Conservation (phyloP, 2,888 invertebrate genomes). For the Trichogramma evanescens region DNA sequence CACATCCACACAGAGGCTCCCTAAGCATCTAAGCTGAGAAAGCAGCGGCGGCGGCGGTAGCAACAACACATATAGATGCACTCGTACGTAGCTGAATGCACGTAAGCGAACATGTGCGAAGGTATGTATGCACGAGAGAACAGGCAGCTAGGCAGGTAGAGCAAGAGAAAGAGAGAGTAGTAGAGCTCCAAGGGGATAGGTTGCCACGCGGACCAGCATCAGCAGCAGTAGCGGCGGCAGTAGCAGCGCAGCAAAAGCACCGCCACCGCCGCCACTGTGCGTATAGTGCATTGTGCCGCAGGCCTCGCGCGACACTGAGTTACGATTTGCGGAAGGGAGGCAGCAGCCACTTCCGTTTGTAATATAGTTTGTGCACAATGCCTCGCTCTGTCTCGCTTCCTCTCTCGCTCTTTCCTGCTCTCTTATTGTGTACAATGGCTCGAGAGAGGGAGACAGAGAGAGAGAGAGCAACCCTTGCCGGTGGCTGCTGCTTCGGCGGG, state of each 20-base stretch:
- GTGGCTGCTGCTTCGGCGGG: neutral
- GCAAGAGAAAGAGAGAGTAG: neutral
- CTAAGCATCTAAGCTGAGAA: no score
- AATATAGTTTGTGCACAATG: slow-evolving; percentile 47
- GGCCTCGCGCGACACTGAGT: slow-evolving; percentile 43
- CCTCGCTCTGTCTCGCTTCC: slow-evolving; percentile 14
- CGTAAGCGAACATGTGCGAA: no score
- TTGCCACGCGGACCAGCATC: neutral
- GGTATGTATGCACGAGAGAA: neutral
- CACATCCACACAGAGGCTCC: no score
- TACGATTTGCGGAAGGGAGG: slow-evolving; percentile 45
- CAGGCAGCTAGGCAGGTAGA: neutral
- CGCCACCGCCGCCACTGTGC: slow-evolving; percentile 15
- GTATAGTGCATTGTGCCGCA: slow-evolving; percentile 23
- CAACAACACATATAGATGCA: no score
- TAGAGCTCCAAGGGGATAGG: neutral
- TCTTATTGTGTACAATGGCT: slow-evolving; percentile 35
- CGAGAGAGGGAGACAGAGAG: slow-evolving; percentile 7
- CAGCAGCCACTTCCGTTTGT: slow-evolving; percentile 46
- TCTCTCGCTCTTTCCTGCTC: no score
- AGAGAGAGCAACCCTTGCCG: neutral
- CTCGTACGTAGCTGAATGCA: no score
- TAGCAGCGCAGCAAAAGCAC: neutral
- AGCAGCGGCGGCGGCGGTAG: no score
- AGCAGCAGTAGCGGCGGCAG: slow-evolving; percentile 3